Percentiles rank a stretch among this genome's conserved stretches.
These are phyloP conservation scores for Burhinus bistriatus DNA, from an alignment of 2,113 vertebrate genomes.

Conservation along the genomic window DNA sequence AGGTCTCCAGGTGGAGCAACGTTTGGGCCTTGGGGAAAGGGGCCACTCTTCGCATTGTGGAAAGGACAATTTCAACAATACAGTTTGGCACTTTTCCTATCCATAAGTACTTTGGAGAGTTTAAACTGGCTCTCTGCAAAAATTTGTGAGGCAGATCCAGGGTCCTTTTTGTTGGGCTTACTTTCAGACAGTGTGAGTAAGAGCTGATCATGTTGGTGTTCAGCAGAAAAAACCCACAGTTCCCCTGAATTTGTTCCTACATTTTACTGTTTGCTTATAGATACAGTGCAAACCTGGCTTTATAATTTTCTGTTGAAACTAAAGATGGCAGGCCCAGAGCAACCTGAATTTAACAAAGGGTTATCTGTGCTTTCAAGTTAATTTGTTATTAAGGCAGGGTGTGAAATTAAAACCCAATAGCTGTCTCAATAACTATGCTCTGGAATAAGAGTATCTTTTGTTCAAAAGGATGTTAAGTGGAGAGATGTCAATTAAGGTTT, in stretches of 20 bases:
- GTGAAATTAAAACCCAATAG: neutral
- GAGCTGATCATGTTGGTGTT: neutral
- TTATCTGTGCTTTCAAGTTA: neutral
- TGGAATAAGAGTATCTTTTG: neutral
- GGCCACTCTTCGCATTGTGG: fast-evolving
- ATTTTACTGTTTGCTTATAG: neutral
- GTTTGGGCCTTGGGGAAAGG: neutral
- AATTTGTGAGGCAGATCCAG: neutral
- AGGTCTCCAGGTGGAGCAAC: neutral
- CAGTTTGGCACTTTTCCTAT: neutral
- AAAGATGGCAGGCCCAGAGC: neutral
- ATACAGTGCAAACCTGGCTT: neutral
- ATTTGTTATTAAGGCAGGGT: neutral
- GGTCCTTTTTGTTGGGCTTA: neutral
- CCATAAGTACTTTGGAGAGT: neutral
- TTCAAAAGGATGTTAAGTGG: neutral
- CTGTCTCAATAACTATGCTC: neutral
- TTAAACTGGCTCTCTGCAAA: neutral
- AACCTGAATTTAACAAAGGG: neutral
- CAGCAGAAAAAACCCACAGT: neutral
- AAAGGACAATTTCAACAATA: neutral
- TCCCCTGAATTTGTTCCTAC: neutral
- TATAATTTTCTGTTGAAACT: neutral
- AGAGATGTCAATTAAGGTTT: neutral
- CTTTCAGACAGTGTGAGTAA: neutral